Evolutionary conservation across 2,888 invertebrate genomes (phyloP).

Genomic region (Dermolepida albohirtum): DNA sequence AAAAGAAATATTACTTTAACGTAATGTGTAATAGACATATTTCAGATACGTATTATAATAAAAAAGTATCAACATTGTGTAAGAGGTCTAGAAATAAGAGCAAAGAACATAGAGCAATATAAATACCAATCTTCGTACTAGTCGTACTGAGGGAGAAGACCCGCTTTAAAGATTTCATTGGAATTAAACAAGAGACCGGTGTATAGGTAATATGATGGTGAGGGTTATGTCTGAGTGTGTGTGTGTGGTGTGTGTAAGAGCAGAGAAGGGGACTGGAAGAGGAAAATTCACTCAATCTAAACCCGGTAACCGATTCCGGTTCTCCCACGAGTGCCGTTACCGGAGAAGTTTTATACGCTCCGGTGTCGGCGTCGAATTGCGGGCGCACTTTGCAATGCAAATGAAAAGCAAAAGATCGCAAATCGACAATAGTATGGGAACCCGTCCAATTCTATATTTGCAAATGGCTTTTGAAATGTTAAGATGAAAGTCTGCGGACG

Average conservation of each 20-base stretch:
- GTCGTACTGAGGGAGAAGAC: slow-evolving; percentile 34
- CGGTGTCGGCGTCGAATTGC: slow-evolving; percentile 62
- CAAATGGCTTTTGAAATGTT: slow-evolving; percentile 60
- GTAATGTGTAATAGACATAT: too few relatives aligned
- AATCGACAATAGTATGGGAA: slow-evolving; percentile 64
- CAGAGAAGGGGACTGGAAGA: not conserved
- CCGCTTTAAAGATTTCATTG: slow-evolving; percentile 62
- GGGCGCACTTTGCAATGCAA: slow-evolving; percentile 65
- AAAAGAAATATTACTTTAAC: too few relatives aligned
- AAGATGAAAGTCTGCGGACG: slow-evolving; percentile 37
- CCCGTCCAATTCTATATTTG: slow-evolving; percentile 61
- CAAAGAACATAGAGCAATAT: slow-evolving; percentile 49
- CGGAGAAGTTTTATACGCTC: slow-evolving; percentile 62
- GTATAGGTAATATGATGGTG: slow-evolving; percentile 59
- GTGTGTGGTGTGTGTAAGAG: slow-evolving; percentile 55
- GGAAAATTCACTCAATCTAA: slow-evolving; percentile 66
- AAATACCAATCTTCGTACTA: slow-evolving; percentile 57
- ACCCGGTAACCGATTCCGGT: slow-evolving; percentile 65
- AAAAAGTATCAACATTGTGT: slow-evolving; percentile 44
- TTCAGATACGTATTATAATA: not conserved
- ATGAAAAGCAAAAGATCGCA: slow-evolving; percentile 66
- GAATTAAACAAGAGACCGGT: slow-evolving; percentile 63
- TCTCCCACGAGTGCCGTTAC: slow-evolving; percentile 63
- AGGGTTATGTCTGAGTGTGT: slow-evolving; percentile 4
- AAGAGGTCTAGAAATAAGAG: slow-evolving; percentile 46